Percentiles rank a stretch among this genome's conserved stretches.
These are phyloP conservation scores for Apis florea DNA, from an alignment of 1,140 invertebrate species.

Conservation along the genomic window DNA sequence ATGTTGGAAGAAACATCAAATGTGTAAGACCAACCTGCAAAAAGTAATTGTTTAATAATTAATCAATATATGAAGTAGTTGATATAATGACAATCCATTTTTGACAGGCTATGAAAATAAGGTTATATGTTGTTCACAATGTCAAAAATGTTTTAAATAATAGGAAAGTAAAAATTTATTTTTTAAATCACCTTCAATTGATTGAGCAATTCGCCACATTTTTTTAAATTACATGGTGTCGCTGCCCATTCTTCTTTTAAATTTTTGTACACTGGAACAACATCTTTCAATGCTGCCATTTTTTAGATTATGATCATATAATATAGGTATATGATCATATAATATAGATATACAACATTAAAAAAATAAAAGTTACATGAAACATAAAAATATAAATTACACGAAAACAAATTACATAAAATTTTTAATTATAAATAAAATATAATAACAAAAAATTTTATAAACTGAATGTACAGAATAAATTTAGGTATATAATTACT, in stretches of 20 bases:
- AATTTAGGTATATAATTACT: not conserved
- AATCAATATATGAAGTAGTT: constrained; percentile 12
- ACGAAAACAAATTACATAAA: not conserved
- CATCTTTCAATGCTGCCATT: constrained; percentile 85
- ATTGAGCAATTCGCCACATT: constrained; percentile 87
- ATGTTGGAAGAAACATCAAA: constrained; percentile 92
- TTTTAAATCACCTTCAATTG: constrained; percentile 86
- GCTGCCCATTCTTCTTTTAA: constrained; percentile 88
- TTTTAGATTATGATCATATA: constrained; percentile 43
- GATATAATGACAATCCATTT: constrained; percentile 75
- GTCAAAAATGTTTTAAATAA: not conserved
- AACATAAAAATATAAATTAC: not conserved
- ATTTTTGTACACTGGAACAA: constrained; percentile 85
- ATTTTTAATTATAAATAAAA: not conserved
- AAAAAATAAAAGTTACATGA: not conserved
- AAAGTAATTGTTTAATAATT: constrained; percentile 32
- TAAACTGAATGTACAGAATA: not conserved
- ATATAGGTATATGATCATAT: not conserved
- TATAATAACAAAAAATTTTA: not conserved
- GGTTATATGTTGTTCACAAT: constrained; percentile 69
- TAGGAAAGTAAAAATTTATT: constrained; percentile 37
- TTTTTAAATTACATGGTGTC: constrained; percentile 85
- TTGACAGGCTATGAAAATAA: constrained; percentile 61
- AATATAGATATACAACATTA: not conserved
- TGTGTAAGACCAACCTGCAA: constrained; percentile 90